phyloP scores from a whole-genome alignment of 2,888 invertebrate genomes.

The Oxycera nigricornis region DNA sequence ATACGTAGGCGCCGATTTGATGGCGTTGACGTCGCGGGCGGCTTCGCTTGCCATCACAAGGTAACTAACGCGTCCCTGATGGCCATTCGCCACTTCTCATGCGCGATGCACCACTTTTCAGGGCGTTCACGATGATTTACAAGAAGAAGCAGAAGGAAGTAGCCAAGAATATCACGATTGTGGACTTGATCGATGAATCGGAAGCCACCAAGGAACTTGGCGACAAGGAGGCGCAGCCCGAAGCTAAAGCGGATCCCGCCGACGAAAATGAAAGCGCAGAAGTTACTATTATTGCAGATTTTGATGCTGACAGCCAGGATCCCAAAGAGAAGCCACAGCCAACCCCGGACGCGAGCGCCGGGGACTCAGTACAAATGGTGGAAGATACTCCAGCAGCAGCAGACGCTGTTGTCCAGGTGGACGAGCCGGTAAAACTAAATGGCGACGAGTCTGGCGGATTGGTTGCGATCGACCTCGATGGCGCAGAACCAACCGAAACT shows the following conservation, averaged over 20 bases:
- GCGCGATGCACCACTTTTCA: neutral
- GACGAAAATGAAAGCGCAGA: constrained; percentile 48
- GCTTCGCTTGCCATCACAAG: constrained; percentile 86
- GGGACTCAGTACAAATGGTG: neutral
- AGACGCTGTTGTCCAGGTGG: too few species aligned
- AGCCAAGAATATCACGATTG: constrained; percentile 58
- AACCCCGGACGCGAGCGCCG: neutral
- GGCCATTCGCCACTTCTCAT: neutral
- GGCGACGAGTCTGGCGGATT: neutral
- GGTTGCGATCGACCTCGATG: too few species aligned
- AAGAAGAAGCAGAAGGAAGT: constrained; percentile 54
- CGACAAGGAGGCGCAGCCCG: constrained; percentile 33
- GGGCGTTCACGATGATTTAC: constrained; percentile 55
- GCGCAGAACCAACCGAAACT: neutral
- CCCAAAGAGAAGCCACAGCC: neutral
- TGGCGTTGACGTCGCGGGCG: constrained; percentile 85
- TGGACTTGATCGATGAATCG: constrained; percentile 58
- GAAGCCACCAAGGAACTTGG: constrained; percentile 21
- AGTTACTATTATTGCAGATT: constrained; percentile 43
- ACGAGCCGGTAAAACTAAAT: neutral
- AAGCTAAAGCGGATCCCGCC: constrained; percentile 52
- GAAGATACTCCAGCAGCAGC: neutral
- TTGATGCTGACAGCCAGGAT: constrained; percentile 13
- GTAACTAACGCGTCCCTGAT: neutral
- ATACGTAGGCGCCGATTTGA: constrained; percentile 94